phyloP scores from a whole-genome alignment of 1,140 invertebrate species.

The Phenacoccus solenopsis region DNA sequence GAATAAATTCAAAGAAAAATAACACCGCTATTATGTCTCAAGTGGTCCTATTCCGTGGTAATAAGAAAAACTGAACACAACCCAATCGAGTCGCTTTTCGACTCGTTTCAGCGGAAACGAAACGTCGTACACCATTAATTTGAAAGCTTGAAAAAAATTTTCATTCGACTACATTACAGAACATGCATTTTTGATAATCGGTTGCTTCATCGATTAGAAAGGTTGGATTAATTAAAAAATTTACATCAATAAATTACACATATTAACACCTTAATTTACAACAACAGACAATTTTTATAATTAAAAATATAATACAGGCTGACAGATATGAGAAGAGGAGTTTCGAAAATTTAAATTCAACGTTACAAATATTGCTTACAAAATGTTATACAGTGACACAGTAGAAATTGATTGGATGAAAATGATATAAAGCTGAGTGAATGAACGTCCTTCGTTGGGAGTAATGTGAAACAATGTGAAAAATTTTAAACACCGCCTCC shows the following conservation, averaged over 20 bases:
- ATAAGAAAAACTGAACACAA: no score
- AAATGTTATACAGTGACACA: no score
- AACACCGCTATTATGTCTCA: no score
- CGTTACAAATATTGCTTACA: no score
- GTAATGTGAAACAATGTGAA: not conserved
- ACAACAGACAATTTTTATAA: not conserved
- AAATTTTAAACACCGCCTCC: slow-evolving; percentile 73
- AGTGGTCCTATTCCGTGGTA: not conserved
- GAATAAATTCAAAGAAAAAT: no score
- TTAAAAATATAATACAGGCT: no score
- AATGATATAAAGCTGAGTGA: not conserved
- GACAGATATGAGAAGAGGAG: no score
- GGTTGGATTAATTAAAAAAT: not conserved
- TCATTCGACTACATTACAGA: not conserved
- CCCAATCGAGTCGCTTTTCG: not conserved
- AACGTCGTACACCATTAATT: not conserved
- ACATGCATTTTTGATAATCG: no score
- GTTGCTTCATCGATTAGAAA: no score
- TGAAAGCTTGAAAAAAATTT: not conserved
- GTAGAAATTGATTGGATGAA: not conserved
- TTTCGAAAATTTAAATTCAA: no score
- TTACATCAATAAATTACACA: not conserved
- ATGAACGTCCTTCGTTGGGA: not conserved
- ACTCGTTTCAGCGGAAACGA: not conserved
- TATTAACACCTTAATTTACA: not conserved